A percentile compares a stretch with the other conserved stretches of the same genome.
Evolutionary conservation across 2,888 invertebrate species (phyloP).

Genomic region (Sinopyrophorus schimmeli): DNA sequence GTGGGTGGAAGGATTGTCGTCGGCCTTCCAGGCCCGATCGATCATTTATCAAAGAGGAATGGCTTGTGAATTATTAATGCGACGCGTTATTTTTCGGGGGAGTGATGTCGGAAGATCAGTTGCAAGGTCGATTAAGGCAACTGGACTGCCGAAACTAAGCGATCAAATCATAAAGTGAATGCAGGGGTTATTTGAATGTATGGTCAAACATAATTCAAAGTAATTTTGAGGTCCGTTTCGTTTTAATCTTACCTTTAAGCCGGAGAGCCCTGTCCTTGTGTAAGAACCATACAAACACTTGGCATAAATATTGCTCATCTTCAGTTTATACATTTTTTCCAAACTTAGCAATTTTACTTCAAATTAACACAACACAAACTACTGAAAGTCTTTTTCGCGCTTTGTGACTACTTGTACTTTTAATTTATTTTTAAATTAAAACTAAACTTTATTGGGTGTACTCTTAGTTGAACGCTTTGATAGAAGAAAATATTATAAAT

Average conservation of each 20-base stretch:
- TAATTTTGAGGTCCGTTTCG: slow-evolving; percentile 50
- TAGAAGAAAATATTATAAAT: slow-evolving; percentile 50
- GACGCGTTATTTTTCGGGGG: too few relatives aligned
- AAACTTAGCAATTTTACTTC: slow-evolving; percentile 45
- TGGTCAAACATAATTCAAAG: slow-evolving; percentile 34
- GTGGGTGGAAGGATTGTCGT: too few relatives aligned
- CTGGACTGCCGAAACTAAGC: too few relatives aligned
- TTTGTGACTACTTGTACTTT: slow-evolving; percentile 31
- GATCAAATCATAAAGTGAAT: too few relatives aligned
- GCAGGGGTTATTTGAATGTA: slow-evolving; percentile 4
- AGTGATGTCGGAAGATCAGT: too few relatives aligned
- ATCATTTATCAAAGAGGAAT: too few relatives aligned
- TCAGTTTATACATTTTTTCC: slow-evolving; percentile 48
- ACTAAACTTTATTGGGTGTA: slow-evolving; percentile 45
- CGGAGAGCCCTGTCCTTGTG: slow-evolving; percentile 48
- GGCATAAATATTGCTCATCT: slow-evolving; percentile 51
- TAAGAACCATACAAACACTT: slow-evolving; percentile 54
- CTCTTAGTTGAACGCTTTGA: slow-evolving; percentile 45
- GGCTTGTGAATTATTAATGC: too few relatives aligned
- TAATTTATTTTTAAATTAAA: slow-evolving; percentile 41
- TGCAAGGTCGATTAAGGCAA: too few relatives aligned
- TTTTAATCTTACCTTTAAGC: slow-evolving; percentile 55
- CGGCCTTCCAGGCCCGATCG: too few relatives aligned
- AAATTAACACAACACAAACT: slow-evolving; percentile 55
- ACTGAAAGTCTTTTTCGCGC: slow-evolving; percentile 53